Evolutionary conservation across 2,888 invertebrate genomes (phyloP).

Genomic region (Dione vanillae): DNA sequence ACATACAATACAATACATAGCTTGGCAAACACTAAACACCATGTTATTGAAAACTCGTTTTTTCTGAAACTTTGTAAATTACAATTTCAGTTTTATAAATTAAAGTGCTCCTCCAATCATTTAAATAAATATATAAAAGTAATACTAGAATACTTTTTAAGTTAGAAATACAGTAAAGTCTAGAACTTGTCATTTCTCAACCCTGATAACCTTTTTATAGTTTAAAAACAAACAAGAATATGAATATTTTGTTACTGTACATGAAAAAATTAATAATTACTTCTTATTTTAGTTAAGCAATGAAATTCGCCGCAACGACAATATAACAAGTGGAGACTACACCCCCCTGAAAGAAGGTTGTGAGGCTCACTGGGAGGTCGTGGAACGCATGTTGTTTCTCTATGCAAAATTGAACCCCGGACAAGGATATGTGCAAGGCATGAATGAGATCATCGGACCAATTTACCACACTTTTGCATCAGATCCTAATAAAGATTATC

Average conservation of each 20-base stretch:
- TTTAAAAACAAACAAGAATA: too few species aligned
- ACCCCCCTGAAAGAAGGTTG: slow-evolving; percentile 93
- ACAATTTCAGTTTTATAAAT: not conserved
- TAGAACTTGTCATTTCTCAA: not conserved
- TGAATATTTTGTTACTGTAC: too few species aligned
- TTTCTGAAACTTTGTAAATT: too few species aligned
- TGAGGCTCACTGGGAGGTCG: slow-evolving; percentile 99
- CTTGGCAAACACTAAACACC: not conserved
- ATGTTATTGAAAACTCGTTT: not conserved
- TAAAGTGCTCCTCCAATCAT: too few species aligned
- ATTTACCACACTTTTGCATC: slow-evolving; percentile 98
- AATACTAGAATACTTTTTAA: not conserved
- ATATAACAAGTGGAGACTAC: slow-evolving; percentile 85
- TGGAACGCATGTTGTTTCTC: slow-evolving; percentile 97
- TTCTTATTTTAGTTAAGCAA: slow-evolving; percentile 82
- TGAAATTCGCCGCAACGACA: slow-evolving; percentile 87
- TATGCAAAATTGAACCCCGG: slow-evolving; percentile 99
- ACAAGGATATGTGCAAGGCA: slow-evolving; percentile 97
- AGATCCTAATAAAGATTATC: slow-evolving; percentile 91
- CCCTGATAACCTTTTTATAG: not conserved
- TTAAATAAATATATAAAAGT: too few species aligned
- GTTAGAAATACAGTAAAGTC: too few species aligned
- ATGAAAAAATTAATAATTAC: not conserved
- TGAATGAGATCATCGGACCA: slow-evolving; percentile 99
- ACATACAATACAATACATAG: not conserved